Percentiles rank a stretch among this genome's conserved stretches.
These are phyloP conservation scores for Pterocles gutturalis DNA, from an alignment of 2,113 vertebrate genomes.

Conservation along the genomic window DNA sequence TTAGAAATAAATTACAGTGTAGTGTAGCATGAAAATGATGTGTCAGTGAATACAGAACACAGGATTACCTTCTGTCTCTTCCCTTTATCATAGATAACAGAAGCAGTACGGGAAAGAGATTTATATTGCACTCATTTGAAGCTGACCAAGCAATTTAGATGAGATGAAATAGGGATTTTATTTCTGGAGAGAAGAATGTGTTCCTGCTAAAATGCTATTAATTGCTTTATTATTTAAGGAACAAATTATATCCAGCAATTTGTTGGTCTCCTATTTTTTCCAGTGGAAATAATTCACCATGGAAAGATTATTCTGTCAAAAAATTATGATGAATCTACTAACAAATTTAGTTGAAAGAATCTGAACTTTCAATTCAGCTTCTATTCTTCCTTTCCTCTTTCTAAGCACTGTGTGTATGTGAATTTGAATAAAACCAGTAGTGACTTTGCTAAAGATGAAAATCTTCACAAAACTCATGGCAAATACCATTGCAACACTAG, in stretches of 20 bases:
- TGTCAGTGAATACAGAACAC: constrained; percentile 61
- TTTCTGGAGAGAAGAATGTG: constrained; percentile 73
- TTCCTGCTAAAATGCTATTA: constrained; percentile 76
- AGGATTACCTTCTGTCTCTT: constrained; percentile 67
- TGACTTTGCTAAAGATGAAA: background rate
- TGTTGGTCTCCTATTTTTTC: constrained; percentile 59
- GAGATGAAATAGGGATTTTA: constrained; percentile 76
- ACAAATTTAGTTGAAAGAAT: constrained; percentile 55
- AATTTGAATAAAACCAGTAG: background rate
- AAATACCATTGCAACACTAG: background rate
- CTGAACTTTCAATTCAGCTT: constrained; percentile 46
- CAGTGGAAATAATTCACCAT: constrained; percentile 59
- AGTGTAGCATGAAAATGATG: constrained; percentile 69
- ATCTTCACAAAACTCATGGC: background rate
- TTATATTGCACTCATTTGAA: constrained; percentile 71
- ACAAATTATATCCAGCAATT: constrained; percentile 76
- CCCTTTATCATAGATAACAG: constrained; percentile 70
- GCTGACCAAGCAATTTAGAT: constrained; percentile 80
- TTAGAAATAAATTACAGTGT: constrained; percentile 75
- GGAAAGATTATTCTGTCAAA: constrained; percentile 66
- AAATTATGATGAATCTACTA: constrained; percentile 47
- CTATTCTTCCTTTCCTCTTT: rapidly evolving
- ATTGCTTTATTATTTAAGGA: constrained; percentile 80
- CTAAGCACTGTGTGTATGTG: background rate
- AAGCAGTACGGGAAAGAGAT: constrained; percentile 72